Base-by-base conservation (phyloP, 2,888 invertebrate species). In the Ectemnius lituratus region DNA sequence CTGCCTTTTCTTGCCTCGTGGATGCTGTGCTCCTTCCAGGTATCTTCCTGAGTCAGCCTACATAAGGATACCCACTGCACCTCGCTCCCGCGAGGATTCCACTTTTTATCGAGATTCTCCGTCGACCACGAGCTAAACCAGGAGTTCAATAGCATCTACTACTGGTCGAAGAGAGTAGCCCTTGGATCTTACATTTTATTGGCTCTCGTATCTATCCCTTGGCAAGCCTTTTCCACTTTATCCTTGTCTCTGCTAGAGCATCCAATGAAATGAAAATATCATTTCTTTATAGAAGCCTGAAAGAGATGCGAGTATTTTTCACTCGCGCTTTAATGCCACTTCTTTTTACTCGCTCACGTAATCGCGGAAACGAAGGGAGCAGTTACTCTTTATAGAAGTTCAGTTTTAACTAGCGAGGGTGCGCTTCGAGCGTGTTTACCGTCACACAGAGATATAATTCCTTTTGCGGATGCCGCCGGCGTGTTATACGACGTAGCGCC, bases 31-130 rank as follows among this genome's bases (percentile, higher is more conserved):
- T 70, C 82, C 84, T 88, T 88, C 87, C 86, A 80, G 83, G 87
- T 88, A 88, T 81, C 82, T 79, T 82, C 85, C 84, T 84, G 81
- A 85, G 81, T 88, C 88, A 85, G 85, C 80, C 88, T 88, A 84
- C 88, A 88, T 88, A 88, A 88, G 88, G 88, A 83, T 81, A 82
- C 84, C 85, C 82, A 80, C 84, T 84, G 37, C 37, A 81, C 78
- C 82, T 78, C 67, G 78, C 81, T 79, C 81, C 76, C 82, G 62
- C 56, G 80, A 80, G 82, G 78, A 84, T 87, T 85, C 86, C 80
- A 86, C 86, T 88, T 88, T 88, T 88, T 87, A 75, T 80, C 60
- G 72, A 67, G 79, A 73, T 85, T 85, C 84, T 37, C 37, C 76
- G 62, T 79, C 76, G 45, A 73, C 73, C 75, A 70, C 68, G 73